Evolutionary conservation across 2,113 vertebrate species (phyloP), one percentile per base, ranked within the genome.

Genomic region (Hypocryptadius cinnamomeus): DNA sequence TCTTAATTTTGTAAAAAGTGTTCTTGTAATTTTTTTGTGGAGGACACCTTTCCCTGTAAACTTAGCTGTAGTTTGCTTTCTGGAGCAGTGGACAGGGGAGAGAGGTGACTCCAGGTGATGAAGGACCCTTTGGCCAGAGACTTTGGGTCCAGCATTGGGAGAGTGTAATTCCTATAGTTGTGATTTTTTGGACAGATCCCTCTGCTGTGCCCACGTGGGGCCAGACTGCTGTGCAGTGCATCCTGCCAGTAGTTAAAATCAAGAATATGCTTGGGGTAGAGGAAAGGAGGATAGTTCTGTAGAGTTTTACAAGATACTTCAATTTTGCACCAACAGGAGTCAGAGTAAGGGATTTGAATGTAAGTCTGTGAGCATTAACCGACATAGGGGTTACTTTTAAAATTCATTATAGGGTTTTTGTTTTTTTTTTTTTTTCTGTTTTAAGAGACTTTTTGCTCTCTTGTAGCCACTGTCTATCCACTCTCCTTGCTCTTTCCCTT

Each of bases 151-250:
- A 28, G 17, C 42, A 76, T 0, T 24, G 12, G 9, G 11, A n/a
- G 10, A 2, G 0, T 44, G n/a, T 8, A 19, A 28, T 4, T 81
- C 7, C 69, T 11, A 6, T 7, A 5, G 10, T 3, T 68, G 48
- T 25, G 3, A 5, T 23, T 57, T 33, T 31, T 69, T 61, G 72
- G 33, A 45, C 40, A 65, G 59, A 69, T 71, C 19, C 24, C 42
- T 63, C 5, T 13, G 63, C 63, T 56, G 37, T 51, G 44, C 16
- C 44, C 33, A 3, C 0, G 0, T 1, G 4, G 47, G 15, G n/a
- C n/a, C 51, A 40, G 31, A 3, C 15, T 79, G 61, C 47, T 61
- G 39, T 5, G 23, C 14, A 21, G 3, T 31, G 21, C 21, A 15
- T 82, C 65, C 56, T 72, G 40, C 8, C 74, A 40, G 66, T 31